Base-by-base conservation (phyloP, 2,888 invertebrate genomes). In the Erebia aethiops region DNA sequence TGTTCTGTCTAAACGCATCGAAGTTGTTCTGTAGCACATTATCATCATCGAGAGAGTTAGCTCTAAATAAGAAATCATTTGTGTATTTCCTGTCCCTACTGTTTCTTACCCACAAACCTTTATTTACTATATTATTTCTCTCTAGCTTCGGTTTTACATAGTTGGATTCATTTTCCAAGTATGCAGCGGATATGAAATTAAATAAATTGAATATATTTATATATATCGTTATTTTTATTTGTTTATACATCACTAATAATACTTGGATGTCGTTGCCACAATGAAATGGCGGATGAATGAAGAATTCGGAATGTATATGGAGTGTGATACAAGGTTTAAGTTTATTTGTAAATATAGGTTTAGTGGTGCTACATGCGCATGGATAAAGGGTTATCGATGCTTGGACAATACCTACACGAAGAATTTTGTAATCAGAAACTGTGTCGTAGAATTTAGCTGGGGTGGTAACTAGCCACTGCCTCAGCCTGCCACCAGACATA, bases 81-180 rank as follows among this genome's bases (percentile, higher is more conserved):
- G 74, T 21, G 0, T 71, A 79, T 0, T 75, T 67, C 13, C 80
- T 84, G 0, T 81, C 82, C 0, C 72, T 75, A 0, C 77, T 14
- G 18, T 79, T 80, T 0, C 81, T 79, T 0, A 85, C 72, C 92
- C 91, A 92, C 0, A 90, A 76, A 0, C 89, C 87, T 76, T 89
- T 91, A 61, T 90, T 92, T 0, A 92, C 75, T 0, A 89, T 77
- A 57, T 87, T 92, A 67, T 86, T 89, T n/a, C 84, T 77, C 14
- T 91, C 89, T 14, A 85, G 68, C 52, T 79, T 84, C 0, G 86
- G 84, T 16, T 81, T 87, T 0, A 78, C 71, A 63, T 75, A 84
- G 56, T 83, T 84, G 0, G 76, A 21, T 68, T 85, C 83, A 0
- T 77, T 78, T 9, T 80, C 77, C 41, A 88, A 73, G 60, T 74